A percentile compares a stretch with the other conserved stretches of the same genome.
phyloP scores from a whole-genome alignment of 2,113 vertebrate genomes.

The Peucedramus taeniatus region DNA sequence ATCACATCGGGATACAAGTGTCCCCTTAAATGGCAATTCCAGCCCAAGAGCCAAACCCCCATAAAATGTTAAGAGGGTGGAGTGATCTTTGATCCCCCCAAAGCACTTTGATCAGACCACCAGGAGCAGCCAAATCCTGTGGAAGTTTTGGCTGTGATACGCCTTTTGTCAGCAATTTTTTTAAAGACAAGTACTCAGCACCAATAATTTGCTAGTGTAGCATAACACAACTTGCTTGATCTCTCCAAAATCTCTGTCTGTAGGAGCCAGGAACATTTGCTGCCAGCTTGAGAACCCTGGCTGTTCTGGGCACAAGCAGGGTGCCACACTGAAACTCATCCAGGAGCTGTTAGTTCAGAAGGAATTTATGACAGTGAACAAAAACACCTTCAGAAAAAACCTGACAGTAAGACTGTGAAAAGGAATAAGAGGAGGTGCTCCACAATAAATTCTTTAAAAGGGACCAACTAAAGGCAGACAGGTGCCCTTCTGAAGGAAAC shows the following conservation, averaged over 20 bases:
- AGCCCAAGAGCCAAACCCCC: not conserved
- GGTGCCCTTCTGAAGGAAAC: not conserved
- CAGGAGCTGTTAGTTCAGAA: rapidly evolving
- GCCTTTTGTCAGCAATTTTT: not conserved
- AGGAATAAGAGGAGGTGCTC: not conserved
- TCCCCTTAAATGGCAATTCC: not conserved
- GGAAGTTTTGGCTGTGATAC: not conserved
- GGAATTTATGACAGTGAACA: not conserved
- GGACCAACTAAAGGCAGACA: not conserved
- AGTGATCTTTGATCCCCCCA: not conserved
- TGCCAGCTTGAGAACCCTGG: not conserved
- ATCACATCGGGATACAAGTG: not conserved
- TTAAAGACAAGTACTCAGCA: not conserved
- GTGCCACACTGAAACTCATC: not conserved
- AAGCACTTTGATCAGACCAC: not conserved
- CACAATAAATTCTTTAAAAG: not conserved
- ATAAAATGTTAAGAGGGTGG: not conserved
- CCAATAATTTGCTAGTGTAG: not conserved
- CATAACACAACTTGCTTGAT: not conserved
- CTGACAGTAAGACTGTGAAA: not conserved
- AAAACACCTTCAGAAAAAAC: not conserved
- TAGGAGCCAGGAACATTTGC: not conserved
- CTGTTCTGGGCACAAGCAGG: not conserved
- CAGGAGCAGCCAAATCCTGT: not conserved
- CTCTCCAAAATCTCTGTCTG: not conserved